Conservation (phyloP, 2,113 vertebrate species). For the Rattus norvegicus region GRCr8 NC_086020.1:237607001-237607500, state of each 20-base stretch:
- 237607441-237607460: constrained; percentile 37
- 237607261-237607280: neutral
- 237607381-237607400: neutral
- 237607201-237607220: neutral
- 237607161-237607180: neutral
- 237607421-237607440: neutral
- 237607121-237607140: neutral
- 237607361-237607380: neutral
- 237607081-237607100: neutral
- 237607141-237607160: neutral
- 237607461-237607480: neutral
- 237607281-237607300: neutral
- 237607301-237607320: neutral
- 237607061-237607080: neutral
- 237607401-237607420: neutral
- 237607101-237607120: neutral
- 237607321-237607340: neutral
- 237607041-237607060: rapidly evolving
- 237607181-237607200: neutral
- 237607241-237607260: neutral
- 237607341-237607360: neutral
- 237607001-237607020: neutral
- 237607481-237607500: constrained; percentile 18
- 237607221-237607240: neutral
- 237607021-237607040: neutral